Base-by-base conservation (phyloP, 2,797 vertebrate species). In the Hippocampus kuda region DNA sequence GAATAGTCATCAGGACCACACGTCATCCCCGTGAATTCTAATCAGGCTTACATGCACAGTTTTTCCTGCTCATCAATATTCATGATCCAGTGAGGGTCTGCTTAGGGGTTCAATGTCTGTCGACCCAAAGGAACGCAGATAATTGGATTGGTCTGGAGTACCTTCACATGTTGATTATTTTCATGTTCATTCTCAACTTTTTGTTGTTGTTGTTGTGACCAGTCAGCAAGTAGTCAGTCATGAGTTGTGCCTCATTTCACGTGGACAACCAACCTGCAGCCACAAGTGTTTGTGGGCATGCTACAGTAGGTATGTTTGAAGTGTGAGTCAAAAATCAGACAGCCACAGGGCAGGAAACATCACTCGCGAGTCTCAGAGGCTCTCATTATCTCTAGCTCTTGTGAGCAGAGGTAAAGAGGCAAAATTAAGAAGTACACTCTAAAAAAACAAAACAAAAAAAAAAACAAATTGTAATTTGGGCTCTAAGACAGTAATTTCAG, bases 11-110 rank as follows among this genome's bases (percentile, higher is more conserved):
- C 30, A 16, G 82, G 46, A 34, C 27, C 44, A 11, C 69, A 78
- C 80, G 72, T 87, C 87, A 86, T 79, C 78, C 80, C 70, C 75
- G 71, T 20, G 69, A 80, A 77, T 90, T 87, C 79, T 86, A 87
- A 89, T 88, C 81, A 88, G 79, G 77, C 13, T 48, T 65, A 65
- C 62, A 15, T 69, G 72, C 70, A 26, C 69, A 77, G 76, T 75
- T 62, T 69, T 75, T 71, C 49, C 66, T 30, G 22, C 70, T 83
- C 83, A 85, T 89, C 81, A 88, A 87, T 91, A 90, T 88, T 77
- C 83, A 90, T 83, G 79, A 70, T 68, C 20, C 60, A 76, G 13
- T 24, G 74, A 75, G 66, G 75, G 71, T 66, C 16, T 48, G 46
- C 44, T 24, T 53, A 5, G 49, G 61, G 83, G 74, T 56, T 56